Base-by-base conservation (phyloP, 2,888 invertebrate genomes). In the Busseola fusca region DNA sequence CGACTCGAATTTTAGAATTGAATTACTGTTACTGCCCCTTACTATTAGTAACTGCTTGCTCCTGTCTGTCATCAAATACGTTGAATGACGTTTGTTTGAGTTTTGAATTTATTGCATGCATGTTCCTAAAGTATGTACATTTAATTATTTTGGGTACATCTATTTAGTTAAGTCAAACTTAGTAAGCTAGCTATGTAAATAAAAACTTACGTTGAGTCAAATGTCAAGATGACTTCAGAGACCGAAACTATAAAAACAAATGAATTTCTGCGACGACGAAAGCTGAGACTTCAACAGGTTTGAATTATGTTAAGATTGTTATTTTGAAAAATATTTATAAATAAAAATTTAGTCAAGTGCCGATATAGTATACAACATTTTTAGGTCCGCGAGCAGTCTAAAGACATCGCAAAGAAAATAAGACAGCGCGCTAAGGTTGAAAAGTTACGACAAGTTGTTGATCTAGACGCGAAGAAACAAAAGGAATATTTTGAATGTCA, bases 321-420 rank as follows among this genome's bases (percentile, higher is more conserved):
- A 45, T 58, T 76, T 78, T 71, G 27, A 60, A 66, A 59, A 54
- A 59, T 64, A 56, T 69, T 56, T 72, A 66, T 59, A 34, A 64
- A 62, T 50, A 56, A 60, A 74, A 83, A 82, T 78, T 69, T 81
- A 10, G 42, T 67, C 72, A 77, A 84, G 81, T 84, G 58, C 62
- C 63, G 58, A 65, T 72, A 77, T 70, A 69, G 40, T 72, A 83
- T 80, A 76, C 77, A 74, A 69, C 72, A 64, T 83, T 90, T 93
- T 87, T 91, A 96, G 96, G 96, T 96, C 83, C 92, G 96, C 78
- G 96, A 96, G 89, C 96, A 96, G 84, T 96, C 96, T 63, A 96
- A 95, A 89, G 94, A 95, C 69, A 94, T 96, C 67, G 96, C 96
- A 21, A 95, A 93, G 86, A 93, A 93, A 88, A 91, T 96, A 80